Base-by-base conservation (phyloP, 2,797 vertebrate genomes). In the Scolopax bukidnonensis region DNA sequence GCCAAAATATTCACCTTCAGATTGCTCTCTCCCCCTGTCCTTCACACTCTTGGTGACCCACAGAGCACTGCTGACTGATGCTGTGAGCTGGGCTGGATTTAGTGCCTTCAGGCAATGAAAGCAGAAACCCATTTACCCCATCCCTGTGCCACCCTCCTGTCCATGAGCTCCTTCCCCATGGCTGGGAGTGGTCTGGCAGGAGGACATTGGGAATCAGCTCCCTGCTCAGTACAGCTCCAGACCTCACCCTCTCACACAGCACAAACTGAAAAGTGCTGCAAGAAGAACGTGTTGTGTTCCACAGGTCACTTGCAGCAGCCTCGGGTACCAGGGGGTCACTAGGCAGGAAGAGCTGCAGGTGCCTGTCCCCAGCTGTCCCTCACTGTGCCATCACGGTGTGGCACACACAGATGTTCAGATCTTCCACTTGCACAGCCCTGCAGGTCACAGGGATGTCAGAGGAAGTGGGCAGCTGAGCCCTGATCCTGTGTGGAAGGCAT, bases 281-380 rank as follows among this genome's bases (percentile, higher is more conserved):
- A 28, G 6, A 57, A 28, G 24, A 45, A 38, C 0, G 0, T 11
- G 28, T 33, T 40, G 21, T 28, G 18, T 57, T 7, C 10, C 47
- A 18, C 5, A 4, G 27, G 54, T 27, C 8, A 4, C 36, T 30
- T 54, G n/a, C n/a, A 63, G 30, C 11, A n/a, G 13, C 16, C 19
- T n/a, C 0, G 0, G 3, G 18, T 67, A 32, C 32, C 33, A 21
- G 23, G 8, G 8, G 2, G 5, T 43, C 25, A 9, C 36, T 13
- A 33, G 30, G 25, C 2, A 6, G 32, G 24, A 53, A 48, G 11
- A 10, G 28, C 17, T 76, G 9, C 2, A 6, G 8, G 2, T 43
- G 9, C 14, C 63, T 40, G 10, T 67, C 24, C 28, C 45, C 57
- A 48, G 24, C 33, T 57, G 45, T 57, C 27, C 21, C n/a, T 91